Percentiles rank a stretch among this genome's conserved stretches.
phyloP scores from a whole-genome alignment of 2,888 invertebrate species.

The Megamerina dolium region DNA sequence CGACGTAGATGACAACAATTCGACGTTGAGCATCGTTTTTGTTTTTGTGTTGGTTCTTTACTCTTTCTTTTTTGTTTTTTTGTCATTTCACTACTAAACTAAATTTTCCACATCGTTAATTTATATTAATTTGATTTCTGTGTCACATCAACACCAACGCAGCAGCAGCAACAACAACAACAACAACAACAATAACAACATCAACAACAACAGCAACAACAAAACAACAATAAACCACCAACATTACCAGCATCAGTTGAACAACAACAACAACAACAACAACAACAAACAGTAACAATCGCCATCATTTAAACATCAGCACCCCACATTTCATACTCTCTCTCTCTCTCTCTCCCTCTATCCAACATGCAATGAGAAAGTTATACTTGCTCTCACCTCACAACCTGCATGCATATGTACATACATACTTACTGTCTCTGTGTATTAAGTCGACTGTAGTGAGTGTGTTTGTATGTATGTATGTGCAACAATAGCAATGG shows the following conservation, averaged over 20 bases:
- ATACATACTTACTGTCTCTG: no score
- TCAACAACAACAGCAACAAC: conserved; percentile 9
- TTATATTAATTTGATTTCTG: conserved; percentile 49
- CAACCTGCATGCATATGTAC: no score
- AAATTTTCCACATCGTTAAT: conserved; percentile 51
- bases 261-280: not conserved
- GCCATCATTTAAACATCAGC: not conserved
- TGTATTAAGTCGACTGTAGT: no score
- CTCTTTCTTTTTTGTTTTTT: no score
- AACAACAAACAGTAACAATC: not conserved
- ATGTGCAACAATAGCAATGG: no score
- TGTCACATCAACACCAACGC: conserved; percentile 29
- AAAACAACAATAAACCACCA: not conserved
- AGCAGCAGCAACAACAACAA: conserved; percentile 13
- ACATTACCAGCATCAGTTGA: not conserved
- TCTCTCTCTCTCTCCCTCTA: conserved; percentile 21
- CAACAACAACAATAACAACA: conserved; percentile 11
- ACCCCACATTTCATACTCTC: not conserved
- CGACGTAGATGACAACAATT: no score
- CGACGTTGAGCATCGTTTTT: no score
- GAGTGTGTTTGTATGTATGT: not conserved
- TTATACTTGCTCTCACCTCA: no score
- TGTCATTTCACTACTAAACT: conserved; percentile 46
- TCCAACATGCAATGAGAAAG: not conserved
- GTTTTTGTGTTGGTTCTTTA: no score